Evolutionary conservation across 2,797 vertebrate species (phyloP).

Genomic region (Falco novaeseelandiae): DNA sequence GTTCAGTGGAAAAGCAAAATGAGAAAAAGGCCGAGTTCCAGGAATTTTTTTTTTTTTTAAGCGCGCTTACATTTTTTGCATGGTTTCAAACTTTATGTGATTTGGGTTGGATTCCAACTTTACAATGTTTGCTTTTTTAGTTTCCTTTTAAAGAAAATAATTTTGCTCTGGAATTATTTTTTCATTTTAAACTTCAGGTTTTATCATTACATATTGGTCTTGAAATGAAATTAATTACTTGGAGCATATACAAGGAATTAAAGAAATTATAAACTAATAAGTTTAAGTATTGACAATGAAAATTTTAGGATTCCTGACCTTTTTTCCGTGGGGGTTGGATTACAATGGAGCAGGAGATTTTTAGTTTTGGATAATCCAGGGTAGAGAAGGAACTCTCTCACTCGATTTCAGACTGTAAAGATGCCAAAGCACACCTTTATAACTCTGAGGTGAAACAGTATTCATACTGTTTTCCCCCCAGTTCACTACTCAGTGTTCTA

Average conservation of each 20-base stretch:
- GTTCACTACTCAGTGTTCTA: slow-evolving; percentile 27
- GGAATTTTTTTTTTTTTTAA: too few species aligned
- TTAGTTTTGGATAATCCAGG: slow-evolving; percentile 30
- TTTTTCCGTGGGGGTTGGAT: not conserved
- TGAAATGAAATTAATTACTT: slow-evolving; percentile 24
- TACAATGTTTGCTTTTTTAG: too few species aligned
- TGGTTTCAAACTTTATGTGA: too few species aligned
- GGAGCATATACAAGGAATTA: not conserved
- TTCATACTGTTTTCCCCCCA: slow-evolving; percentile 4
- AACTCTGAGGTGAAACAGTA: slow-evolving; percentile 44
- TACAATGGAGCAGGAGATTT: slow-evolving; percentile 6
- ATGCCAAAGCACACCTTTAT: slow-evolving; percentile 8
- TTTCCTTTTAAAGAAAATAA: too few species aligned
- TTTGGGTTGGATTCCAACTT: too few species aligned
- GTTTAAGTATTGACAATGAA: slow-evolving; percentile 55
- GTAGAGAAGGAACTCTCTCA: not conserved
- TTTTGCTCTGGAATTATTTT: too few species aligned
- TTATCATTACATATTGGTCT: slow-evolving; percentile 1
- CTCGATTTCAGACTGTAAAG: slow-evolving; percentile 17
- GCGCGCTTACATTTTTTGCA: too few species aligned
- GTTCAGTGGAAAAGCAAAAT: too few species aligned
- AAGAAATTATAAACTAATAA: slow-evolving; percentile 7
- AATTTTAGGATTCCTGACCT: slow-evolving; percentile 55
- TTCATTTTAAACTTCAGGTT: not conserved
- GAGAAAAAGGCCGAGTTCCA: too few species aligned